Conservation (phyloP, 2,888 invertebrate genomes). For the Tetropium fuscum region DNA sequence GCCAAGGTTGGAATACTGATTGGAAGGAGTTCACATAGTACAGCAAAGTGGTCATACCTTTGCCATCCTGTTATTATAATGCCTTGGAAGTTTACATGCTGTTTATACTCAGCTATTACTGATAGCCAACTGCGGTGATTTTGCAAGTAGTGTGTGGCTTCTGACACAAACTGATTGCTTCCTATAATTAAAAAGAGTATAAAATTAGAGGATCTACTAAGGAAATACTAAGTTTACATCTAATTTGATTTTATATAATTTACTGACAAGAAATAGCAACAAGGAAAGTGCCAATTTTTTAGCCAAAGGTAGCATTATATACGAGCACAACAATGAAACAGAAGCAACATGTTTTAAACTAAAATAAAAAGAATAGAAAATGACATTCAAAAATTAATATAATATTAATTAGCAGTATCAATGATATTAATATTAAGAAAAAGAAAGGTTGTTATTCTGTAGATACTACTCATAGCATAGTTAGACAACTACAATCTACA, state of each 20-base stretch:
- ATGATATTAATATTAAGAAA: no score
- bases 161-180: conserved; percentile 67
- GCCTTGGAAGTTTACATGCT: conserved; percentile 71
- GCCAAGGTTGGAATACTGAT: conserved; percentile 75
- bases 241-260: neutral
- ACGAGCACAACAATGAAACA: no score
- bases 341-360: no score
- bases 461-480: no score
- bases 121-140: conserved; percentile 82
- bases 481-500: no score
- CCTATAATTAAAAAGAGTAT: conserved; percentile 33
- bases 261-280: no score
- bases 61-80: conserved; percentile 78
- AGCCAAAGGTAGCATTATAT: no score
- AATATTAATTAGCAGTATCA: no score
- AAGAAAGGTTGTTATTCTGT: no score
- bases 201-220: neutral
- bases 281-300: no score
- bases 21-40: conserved; percentile 76
- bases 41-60: conserved; percentile 78
- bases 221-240: neutral
- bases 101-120: conserved; percentile 68
- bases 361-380: no score
- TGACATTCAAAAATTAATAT: no score
- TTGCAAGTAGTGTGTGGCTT: conserved; percentile 73